These are phyloP conservation scores for Altica lythri DNA, from an alignment of 2,888 invertebrate genomes.

Conservation along the genomic window DNA sequence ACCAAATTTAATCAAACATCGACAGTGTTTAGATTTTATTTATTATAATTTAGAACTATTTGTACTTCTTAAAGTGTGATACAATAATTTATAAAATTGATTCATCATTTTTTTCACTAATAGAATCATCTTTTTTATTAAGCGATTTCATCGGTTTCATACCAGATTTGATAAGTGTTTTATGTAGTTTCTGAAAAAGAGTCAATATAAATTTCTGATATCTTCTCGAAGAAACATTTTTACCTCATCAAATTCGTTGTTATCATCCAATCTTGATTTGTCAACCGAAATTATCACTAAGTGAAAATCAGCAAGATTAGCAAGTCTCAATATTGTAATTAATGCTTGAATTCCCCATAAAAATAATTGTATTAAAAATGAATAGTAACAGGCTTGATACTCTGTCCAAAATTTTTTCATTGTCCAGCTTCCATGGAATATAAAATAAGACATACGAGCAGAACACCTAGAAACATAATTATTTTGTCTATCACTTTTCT, in stretches of 20 bases:
- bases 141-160: slow-evolving; percentile 2
- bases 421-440: slow-evolving; percentile 5
- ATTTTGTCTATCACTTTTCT: too few relatives aligned
- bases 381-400: slow-evolving; percentile 18
- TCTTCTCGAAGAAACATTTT: slow-evolving; percentile 1
- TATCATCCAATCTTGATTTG: not conserved
- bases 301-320: slow-evolving; percentile 24
- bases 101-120: not conserved
- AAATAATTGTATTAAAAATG: slow-evolving; percentile 15
- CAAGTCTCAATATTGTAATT: slow-evolving; percentile 22
- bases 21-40: too few relatives aligned
- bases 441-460: slow-evolving; percentile 16
- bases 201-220: not conserved
- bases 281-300: slow-evolving; percentile 14
- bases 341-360: slow-evolving; percentile 20
- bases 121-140: not conserved
- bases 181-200: slow-evolving; percentile 15
- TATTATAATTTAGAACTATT: too few relatives aligned
- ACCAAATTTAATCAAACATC: too few relatives aligned
- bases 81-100: too few relatives aligned
- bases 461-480: slow-evolving; percentile 15
- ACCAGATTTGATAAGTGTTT: slow-evolving; percentile 4
- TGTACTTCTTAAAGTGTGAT: too few relatives aligned
- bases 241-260: slow-evolving; percentile 9
- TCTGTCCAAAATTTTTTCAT: slow-evolving; percentile 18